phyloP scores from a whole-genome alignment of 2,888 invertebrate genomes.

The Chamaedrilus cognettii region DNA sequence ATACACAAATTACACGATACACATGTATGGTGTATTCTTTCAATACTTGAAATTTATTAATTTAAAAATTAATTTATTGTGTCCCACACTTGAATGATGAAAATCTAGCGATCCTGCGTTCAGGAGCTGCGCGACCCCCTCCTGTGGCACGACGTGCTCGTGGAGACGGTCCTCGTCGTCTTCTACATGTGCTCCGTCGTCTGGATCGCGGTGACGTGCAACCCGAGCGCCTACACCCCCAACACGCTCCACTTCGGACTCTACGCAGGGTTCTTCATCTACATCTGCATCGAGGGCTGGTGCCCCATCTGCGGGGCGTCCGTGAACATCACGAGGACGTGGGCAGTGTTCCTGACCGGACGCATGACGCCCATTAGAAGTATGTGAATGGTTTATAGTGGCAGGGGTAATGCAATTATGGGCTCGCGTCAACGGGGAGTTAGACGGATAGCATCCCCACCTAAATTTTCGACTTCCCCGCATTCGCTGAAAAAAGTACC shows the following conservation, averaged over 20 bases:
- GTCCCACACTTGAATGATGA: no score
- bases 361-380: slow-evolving; percentile 16
- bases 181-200: slow-evolving; percentile 14
- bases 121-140: slow-evolving; percentile 3
- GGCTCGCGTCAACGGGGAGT: no score
- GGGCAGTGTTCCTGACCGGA: slow-evolving; percentile 10
- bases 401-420: no score
- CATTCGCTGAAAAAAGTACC: no score
- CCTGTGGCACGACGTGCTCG: slow-evolving; percentile 19
- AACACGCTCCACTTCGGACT: slow-evolving; percentile 10
- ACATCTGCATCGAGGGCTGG: slow-evolving; percentile 16
- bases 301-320: slow-evolving; percentile 15
- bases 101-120: no score
- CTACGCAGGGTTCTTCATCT: slow-evolving; percentile 18
- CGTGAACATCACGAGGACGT: slow-evolving; percentile 14
- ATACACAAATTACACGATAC: no score
- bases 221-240: not conserved
- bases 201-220: slow-evolving; percentile 1
- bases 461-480: no score
- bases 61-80: no score
- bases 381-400: no score
- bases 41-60: no score
- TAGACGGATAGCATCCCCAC: no score
- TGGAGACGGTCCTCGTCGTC: slow-evolving; percentile 11
- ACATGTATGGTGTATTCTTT: no score